A percentile compares a stretch with the other conserved stretches of the same genome.
These are phyloP conservation scores for Rhea americana DNA, from an alignment of 2,113 vertebrate genomes.

Conservation along the genomic window DNA sequence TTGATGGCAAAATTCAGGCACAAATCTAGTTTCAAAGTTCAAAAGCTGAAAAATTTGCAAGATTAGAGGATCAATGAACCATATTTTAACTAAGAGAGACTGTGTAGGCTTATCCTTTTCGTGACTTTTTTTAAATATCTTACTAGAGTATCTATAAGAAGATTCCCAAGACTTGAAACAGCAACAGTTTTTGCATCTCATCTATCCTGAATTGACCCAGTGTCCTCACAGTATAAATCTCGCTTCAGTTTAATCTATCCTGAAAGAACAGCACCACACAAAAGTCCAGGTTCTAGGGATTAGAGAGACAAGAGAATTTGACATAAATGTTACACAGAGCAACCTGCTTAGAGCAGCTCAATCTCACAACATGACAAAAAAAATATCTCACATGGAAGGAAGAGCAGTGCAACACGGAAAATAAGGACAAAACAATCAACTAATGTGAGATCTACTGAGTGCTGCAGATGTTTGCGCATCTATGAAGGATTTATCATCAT, in stretches of 20 bases:
- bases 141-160: neutral
- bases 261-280: neutral
- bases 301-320: neutral
- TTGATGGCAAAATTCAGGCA: neutral
- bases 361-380: neutral
- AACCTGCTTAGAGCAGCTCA: neutral
- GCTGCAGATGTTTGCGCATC: neutral
- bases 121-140: neutral
- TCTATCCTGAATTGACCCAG: neutral
- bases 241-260: neutral
- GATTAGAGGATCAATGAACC: neutral
- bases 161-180: neutral
- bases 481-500: neutral
- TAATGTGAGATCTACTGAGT: neutral
- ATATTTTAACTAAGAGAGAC: neutral
- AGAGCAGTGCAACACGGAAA: neutral
- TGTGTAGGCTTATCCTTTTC: neutral
- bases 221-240: neutral
- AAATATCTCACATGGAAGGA: neutral
- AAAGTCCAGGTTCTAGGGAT: neutral
- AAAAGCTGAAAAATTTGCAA: neutral
- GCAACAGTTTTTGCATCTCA: neutral
- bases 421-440: neutral
- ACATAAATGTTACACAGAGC: rapidly evolving
- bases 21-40: neutral